Base-by-base conservation (phyloP, 2,888 invertebrate species). In the Drosophila anomalipes region DNA sequence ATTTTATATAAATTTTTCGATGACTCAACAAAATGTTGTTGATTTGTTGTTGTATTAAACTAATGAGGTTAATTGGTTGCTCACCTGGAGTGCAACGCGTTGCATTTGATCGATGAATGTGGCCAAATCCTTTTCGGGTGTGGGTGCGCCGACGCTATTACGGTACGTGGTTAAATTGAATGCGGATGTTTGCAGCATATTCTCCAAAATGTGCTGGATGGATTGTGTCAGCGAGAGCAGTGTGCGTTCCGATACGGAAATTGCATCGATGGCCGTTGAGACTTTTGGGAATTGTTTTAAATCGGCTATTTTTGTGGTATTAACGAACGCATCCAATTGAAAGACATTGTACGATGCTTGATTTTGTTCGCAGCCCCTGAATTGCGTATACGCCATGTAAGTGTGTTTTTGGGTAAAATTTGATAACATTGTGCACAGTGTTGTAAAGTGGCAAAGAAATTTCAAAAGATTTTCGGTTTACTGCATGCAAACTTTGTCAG, bases 321-420 rank as follows among this genome's bases (percentile, higher is more conserved):
- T 95, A 74, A 96, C 94, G 76, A 96, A 94, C 89, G 95, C 95
- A 82, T 96, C 95, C 81, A 97, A 93, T 92, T 96, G 95, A 91
- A 97, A 96, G 33, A 96, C 96, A 52, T 94, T 94, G 94, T 96
- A 97, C n/a, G 96, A 95, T 75, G 97, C 95, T 81, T 95, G 95
- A 91, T 96, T 96, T 87, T 95, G 94, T 92, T 96, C 95, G 91
- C 97, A 97, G 86, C 96, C 95, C 79, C 97, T 97, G 67, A 66
- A 57, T 56, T 72, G 49, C 44, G 74, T 66, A 65, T 77, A 62
- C 73, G 68, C 44, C 63, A 54, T 73, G 52, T 35, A 32, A 32
- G 32, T 32, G 19, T 47, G 62, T 28, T 52, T 41, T 41, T 53
- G 28, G 28, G 16, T 35, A 19, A 28, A n/a, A 26, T n/a, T 37